Evolutionary conservation across 2,113 vertebrate genomes (phyloP).

Genomic region (Proteles cristata): DNA sequence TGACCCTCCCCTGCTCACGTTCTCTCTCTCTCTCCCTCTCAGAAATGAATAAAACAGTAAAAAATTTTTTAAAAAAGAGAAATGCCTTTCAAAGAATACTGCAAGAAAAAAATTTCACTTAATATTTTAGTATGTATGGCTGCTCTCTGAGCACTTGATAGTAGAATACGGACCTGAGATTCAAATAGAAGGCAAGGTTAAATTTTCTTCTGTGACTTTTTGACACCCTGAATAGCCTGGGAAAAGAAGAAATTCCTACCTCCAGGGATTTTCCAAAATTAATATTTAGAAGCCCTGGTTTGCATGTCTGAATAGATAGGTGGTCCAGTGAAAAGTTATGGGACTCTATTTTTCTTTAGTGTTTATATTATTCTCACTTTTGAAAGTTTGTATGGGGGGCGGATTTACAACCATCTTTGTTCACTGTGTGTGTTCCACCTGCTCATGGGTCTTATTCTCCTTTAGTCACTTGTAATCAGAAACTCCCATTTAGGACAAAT

Average conservation of each 20-base stretch:
- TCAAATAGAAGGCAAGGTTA: constrained; percentile 22
- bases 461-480: background rate
- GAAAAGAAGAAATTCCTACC: constrained; percentile 39
- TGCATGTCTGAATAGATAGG: constrained; percentile 54
- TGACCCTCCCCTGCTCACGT: too few species aligned
- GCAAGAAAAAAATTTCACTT: constrained; percentile 15
- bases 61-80: background rate
- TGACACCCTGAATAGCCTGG: background rate
- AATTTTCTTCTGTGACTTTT: background rate
- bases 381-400: background rate
- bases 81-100: constrained; percentile 17
- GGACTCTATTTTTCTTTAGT: background rate
- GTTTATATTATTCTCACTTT: constrained; percentile 32
- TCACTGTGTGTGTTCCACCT: background rate
- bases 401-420: background rate
- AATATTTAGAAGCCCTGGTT: background rate
- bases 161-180: background rate
- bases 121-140: background rate
- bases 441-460: background rate
- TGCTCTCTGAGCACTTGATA: background rate
- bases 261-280: constrained; percentile 45
- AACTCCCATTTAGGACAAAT: background rate
- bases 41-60: too few species aligned
- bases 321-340: constrained; percentile 12
- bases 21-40: too few species aligned